A percentile compares a stretch with the other conserved stretches of the same genome.
Conservation (phyloP, 1,140 invertebrate species). For the Ditylenchus dipsaci region DNA sequence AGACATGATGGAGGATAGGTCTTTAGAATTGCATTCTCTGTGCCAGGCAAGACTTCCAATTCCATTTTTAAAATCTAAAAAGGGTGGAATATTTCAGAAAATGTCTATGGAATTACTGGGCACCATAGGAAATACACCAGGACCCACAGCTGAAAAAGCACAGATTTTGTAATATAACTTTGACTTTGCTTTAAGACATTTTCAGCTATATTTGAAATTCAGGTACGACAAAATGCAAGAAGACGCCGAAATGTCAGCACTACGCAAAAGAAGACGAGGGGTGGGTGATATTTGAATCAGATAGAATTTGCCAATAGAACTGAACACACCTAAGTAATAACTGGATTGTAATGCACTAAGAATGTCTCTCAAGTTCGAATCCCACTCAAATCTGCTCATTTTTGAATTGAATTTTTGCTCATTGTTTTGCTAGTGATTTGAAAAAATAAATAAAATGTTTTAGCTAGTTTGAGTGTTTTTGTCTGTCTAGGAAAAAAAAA, state of each 20-base stretch:
- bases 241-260: slow-evolving; percentile 32
- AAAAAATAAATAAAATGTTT: no score
- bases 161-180: slow-evolving; percentile 20
- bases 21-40: slow-evolving; percentile 28
- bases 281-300: not conserved
- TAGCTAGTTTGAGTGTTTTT: no score
- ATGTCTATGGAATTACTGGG: slow-evolving; percentile 57
- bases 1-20: slow-evolving; percentile 54
- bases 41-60: slow-evolving; percentile 12
- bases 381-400: no score
- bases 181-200: no score
- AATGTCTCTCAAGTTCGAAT: no score
- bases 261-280: slow-evolving; percentile 13
- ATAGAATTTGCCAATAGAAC: no score
- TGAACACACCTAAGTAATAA: no score
- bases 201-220: no score
- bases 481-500: no score
- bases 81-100: slow-evolving; percentile 33
- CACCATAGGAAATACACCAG: slow-evolving; percentile 50
- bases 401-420: no score
- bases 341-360: no score
- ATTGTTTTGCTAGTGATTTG: no score
- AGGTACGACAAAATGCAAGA: slow-evolving; percentile 32
- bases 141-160: slow-evolving; percentile 44
- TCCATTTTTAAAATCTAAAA: not conserved